Conservation (phyloP, 2,888 invertebrate species). For the Hydrotaea diabolus region DNA sequence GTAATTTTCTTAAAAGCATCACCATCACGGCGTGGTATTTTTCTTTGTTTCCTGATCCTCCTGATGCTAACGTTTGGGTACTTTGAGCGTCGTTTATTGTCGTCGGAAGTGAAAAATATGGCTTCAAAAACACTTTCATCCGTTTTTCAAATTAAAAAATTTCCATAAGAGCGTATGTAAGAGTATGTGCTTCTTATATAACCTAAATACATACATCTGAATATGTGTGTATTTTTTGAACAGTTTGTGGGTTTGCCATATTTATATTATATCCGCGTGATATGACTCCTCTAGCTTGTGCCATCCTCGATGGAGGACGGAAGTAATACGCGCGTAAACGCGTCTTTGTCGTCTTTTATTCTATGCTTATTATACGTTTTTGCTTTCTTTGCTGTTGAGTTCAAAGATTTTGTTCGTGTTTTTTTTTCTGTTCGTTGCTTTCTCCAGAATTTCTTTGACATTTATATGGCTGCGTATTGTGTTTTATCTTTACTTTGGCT, state of each 20-base stretch:
- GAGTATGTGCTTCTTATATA: slow-evolving; percentile 49
- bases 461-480: slow-evolving; percentile 58
- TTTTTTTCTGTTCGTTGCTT: not conserved
- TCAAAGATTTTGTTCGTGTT: not conserved
- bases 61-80: not conserved
- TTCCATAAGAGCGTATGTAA: slow-evolving; percentile 68
- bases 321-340: not conserved
- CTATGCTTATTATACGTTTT: slow-evolving; percentile 40
- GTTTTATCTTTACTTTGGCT: slow-evolving; percentile 57
- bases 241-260: not conserved
- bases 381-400: slow-evolving; percentile 4
- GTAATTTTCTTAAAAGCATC: slow-evolving; percentile 47
- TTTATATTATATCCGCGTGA: slow-evolving; percentile 3
- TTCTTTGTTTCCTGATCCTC: slow-evolving; percentile 23
- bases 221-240: not conserved
- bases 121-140: slow-evolving; percentile 81
- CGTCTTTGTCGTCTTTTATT: slow-evolving; percentile 3
- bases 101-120: slow-evolving; percentile 67
- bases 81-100: slow-evolving; percentile 21
- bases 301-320: not conserved
- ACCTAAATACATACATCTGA: not conserved
- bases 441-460: slow-evolving; percentile 45
- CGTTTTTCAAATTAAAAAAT: slow-evolving; percentile 80
- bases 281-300: slow-evolving; percentile 9
- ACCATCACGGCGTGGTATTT: not conserved